phyloP scores from a whole-genome alignment of 2,888 invertebrate genomes.

The Nomada flava region DNA sequence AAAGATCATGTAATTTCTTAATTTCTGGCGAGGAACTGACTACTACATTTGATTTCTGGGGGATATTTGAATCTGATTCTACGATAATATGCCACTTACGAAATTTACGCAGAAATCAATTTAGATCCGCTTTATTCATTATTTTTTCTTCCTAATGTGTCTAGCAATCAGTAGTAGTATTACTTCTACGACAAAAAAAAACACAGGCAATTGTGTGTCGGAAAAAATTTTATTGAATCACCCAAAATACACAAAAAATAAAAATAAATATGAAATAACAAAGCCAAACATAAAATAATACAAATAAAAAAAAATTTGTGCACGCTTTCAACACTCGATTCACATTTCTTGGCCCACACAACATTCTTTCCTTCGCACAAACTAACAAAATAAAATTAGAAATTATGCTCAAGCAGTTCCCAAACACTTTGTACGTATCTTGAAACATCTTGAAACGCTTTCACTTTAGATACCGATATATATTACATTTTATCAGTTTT shows the following conservation, averaged over 20 bases:
- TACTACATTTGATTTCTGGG: slow-evolving; percentile 19
- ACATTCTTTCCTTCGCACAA: not conserved
- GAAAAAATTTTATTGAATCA: not conserved
- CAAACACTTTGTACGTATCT: not conserved
- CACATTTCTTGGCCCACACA: not conserved
- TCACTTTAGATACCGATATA: not conserved
- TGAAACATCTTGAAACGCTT: not conserved
- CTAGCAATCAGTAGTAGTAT: not conserved
- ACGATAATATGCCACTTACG: slow-evolving; percentile 15
- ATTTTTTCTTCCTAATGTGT: not conserved
- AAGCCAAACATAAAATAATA: no score
- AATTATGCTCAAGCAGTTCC: not conserved
- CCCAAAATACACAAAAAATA: not conserved
- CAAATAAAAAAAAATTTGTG: not conserved
- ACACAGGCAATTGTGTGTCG: not conserved
- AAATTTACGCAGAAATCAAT: slow-evolving; percentile 11
- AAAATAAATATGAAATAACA: not conserved
- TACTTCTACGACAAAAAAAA: not conserved
- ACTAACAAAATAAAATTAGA: not conserved
- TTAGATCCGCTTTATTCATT: not conserved
- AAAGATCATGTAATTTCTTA: not conserved
- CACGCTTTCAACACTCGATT: no score
- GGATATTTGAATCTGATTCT: slow-evolving; percentile 14
- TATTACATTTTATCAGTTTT: not conserved
- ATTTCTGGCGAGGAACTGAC: not conserved